Base-by-base conservation (phyloP, 2,888 invertebrate genomes). In the Thera britannica region DNA sequence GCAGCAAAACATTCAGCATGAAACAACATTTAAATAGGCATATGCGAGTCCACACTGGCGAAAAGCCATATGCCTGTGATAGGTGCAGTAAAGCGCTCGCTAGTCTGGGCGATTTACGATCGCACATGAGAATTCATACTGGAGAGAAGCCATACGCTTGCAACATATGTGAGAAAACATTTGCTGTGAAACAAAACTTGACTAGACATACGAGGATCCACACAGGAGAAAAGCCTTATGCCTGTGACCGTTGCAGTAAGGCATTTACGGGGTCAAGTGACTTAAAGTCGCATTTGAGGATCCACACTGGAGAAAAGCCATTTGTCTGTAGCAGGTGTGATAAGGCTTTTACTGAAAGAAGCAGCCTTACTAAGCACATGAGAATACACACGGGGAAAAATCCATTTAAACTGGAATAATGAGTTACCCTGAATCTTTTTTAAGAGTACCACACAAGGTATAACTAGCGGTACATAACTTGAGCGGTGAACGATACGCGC, bases 311-410 rank as follows among this genome's bases (percentile, higher is more conserved):
- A 0, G 62, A 62, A 3, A 62, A 54, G 9, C 62, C 62, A 8
- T 62, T 62, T 35, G 46, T 48, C 5, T 62, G 62, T 5, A 55
- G 5, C 2, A 44, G 62, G 2, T 62, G 62, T 55, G 62, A 62
- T 35, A 62, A 62, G 4, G 46, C 9, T 2, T 62, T 62, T 9
- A 62, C 62, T 1, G 62, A 62, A 7, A 7, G 62, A 8, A 58
- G 57, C n/a, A 63, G 63, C 12, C 41, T 63, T 34, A 63, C 63
- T 35, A 63, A 63, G 11, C 63, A 63, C 44, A 63, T 63, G 63
- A 9, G 63, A 11, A 52, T 62, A 55, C 62, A 62, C 9, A 62
- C 55, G 5, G 62, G 62, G 5, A 62, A 62, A 23, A 56, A 62
- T 3, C 8, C 62, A 6, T 62, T 62, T 56, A 62, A 62, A 12